Percentiles rank a stretch among this genome's conserved stretches.
These are phyloP conservation scores for Erythrocebus patas DNA, from an alignment of 2,113 vertebrate genomes.

Conservation along the genomic window DNA sequence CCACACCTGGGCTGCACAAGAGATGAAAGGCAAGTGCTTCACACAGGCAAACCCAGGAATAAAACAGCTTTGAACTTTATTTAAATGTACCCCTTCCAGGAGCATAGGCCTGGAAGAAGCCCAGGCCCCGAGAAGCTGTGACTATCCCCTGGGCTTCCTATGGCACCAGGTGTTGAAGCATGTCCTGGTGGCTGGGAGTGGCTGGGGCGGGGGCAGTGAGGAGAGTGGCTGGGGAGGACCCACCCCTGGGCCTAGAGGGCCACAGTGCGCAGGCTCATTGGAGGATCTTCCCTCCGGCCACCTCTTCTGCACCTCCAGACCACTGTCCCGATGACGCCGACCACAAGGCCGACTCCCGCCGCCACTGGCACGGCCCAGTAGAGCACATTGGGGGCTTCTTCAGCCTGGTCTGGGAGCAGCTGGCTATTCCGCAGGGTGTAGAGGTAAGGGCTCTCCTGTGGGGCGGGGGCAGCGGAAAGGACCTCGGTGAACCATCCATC, in stretches of 20 bases:
- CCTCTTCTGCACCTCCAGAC: slow-evolving; percentile 57
- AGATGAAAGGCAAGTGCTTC: neutral
- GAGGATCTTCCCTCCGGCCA: fast-evolving
- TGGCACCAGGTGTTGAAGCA: neutral
- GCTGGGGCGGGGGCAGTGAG: neutral
- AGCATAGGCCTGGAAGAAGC: neutral
- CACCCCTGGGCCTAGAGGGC: neutral
- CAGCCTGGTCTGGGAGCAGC: neutral
- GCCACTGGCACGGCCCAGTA: slow-evolving; percentile 86
- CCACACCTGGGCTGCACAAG: fast-evolving
- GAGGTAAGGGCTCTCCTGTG: slow-evolving; percentile 90
- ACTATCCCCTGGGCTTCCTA: neutral
- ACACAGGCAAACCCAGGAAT: neutral
- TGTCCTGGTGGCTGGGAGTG: neutral
- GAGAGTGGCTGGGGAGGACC: neutral
- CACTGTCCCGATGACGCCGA: slow-evolving; percentile 80
- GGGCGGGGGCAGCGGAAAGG: neutral
- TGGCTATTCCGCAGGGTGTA: slow-evolving; percentile 88
- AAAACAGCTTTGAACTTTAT: slow-evolving; percentile 2
- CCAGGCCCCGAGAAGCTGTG: neutral
- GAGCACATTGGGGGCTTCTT: slow-evolving; percentile 54
- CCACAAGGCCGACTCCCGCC: slow-evolving; percentile 77
- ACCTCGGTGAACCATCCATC: neutral
- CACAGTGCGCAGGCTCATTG: fast-evolving
- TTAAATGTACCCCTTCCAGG: neutral